phyloP scores from a whole-genome alignment of 1,140 invertebrate genomes.

The Coelopa frigida region DNA sequence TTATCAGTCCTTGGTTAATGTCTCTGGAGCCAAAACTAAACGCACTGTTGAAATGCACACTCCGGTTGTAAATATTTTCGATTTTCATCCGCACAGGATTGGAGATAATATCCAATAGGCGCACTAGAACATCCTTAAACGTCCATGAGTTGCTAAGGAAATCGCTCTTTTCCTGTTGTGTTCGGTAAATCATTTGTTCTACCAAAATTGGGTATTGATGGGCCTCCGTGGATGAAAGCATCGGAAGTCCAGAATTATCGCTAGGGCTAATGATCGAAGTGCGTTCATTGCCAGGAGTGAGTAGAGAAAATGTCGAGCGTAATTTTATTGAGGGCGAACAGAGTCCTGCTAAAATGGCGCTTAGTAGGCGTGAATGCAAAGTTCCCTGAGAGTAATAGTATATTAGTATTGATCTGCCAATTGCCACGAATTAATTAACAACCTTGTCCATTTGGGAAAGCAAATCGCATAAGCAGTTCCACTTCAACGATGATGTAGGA shows the following conservation, averaged over 20 bases:
- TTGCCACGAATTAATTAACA: too few species aligned
- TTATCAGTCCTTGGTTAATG: slow-evolving; percentile 53
- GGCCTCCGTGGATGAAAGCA: slow-evolving; percentile 62
- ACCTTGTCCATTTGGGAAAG: slow-evolving; percentile 73
- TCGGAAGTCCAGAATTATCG: slow-evolving; percentile 61
- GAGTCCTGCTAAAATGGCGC: slow-evolving; percentile 72
- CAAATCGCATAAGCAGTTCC: slow-evolving; percentile 84
- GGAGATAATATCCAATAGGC: slow-evolving; percentile 71
- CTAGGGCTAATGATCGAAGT: slow-evolving; percentile 58
- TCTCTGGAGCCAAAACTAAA: slow-evolving; percentile 31
- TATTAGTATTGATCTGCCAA: too few species aligned
- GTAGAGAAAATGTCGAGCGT: slow-evolving; percentile 66
- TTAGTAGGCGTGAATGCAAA: slow-evolving; percentile 58
- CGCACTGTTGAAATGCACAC: slow-evolving; percentile 21
- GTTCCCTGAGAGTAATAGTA: too few species aligned
- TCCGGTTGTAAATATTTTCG: slow-evolving; percentile 41
- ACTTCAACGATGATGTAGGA: slow-evolving; percentile 86
- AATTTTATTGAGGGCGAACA: slow-evolving; percentile 72
- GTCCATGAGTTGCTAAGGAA: slow-evolving; percentile 55
- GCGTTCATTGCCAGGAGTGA: slow-evolving; percentile 46
- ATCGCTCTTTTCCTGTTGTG: slow-evolving; percentile 53
- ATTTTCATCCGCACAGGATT: slow-evolving; percentile 63
- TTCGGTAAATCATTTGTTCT: slow-evolving; percentile 72
- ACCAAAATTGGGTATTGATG: slow-evolving; percentile 74
- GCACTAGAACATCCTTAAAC: slow-evolving; percentile 77